Conservation (phyloP, 2,888 invertebrate genomes). For the Harmothoe impar region DNA sequence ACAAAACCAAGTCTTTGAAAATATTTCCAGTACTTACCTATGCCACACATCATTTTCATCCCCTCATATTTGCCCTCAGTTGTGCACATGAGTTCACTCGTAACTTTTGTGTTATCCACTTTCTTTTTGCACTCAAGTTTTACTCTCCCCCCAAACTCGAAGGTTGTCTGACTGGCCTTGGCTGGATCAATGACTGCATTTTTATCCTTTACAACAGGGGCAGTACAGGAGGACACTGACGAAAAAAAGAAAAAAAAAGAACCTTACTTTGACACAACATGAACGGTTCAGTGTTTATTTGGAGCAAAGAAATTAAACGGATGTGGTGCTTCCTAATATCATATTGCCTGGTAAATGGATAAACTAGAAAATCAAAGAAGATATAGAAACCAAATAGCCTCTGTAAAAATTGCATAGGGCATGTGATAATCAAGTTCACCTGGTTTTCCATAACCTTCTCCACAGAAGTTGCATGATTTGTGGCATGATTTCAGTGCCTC, state of each 20-base stretch:
- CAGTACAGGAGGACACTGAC: background rate
- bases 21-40: background rate
- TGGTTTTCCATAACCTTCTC: background rate
- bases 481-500: background rate
- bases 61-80: background rate
- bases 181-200: background rate
- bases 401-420: background rate
- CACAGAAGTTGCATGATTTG: constrained; percentile 8
- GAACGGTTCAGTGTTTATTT: too few species aligned
- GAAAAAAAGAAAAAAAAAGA: too few species aligned
- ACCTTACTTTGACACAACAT: background rate
- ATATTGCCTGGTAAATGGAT: background rate
- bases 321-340: background rate
- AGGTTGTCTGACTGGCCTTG: background rate
- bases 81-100: background rate
- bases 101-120: background rate
- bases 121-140: background rate
- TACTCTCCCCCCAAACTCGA: background rate
- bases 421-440: background rate
- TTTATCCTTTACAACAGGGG: background rate
- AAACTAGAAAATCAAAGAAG: background rate
- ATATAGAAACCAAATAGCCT: too few species aligned
- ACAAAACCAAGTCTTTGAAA: too few species aligned
- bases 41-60: background rate
- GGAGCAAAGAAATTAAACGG: background rate